A percentile compares a stretch with the other conserved stretches of the same genome.
phyloP scores from a whole-genome alignment of 1,140 invertebrate species.

The Apolygus lucorum region DNA sequence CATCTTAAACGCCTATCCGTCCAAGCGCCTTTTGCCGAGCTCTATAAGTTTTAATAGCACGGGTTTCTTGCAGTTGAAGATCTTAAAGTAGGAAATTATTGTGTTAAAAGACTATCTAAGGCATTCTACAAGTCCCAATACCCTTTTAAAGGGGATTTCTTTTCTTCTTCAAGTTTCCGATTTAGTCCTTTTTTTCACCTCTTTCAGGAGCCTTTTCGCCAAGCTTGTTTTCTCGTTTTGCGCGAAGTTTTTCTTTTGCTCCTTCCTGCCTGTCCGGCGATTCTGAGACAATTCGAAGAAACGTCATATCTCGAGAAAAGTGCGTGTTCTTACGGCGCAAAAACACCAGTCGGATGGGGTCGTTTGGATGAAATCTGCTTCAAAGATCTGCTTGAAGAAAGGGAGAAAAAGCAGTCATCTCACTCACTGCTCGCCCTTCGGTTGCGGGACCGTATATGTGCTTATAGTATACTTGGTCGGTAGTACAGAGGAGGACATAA shows the following conservation, averaged over 20 bases:
- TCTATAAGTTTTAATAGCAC: neutral
- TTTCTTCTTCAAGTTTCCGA: neutral
- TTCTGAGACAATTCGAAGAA: neutral
- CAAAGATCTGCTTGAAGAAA: too few relatives aligned
- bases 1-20: neutral
- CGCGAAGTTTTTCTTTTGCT: neutral
- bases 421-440: neutral
- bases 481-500: neutral
- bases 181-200: neutral
- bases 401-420: conserved; percentile 6
- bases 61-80: neutral
- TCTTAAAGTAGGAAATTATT: neutral
- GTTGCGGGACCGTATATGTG: neutral
- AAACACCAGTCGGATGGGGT: too few relatives aligned
- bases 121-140: neutral
- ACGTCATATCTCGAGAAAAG: too few relatives aligned
- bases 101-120: neutral
- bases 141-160: neutral
- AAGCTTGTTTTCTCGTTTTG: neutral
- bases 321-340: too few relatives aligned
- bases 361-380: too few relatives aligned
- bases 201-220: neutral
- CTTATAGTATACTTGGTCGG: conserved; percentile 1
- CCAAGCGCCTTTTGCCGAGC: neutral
- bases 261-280: neutral